Conservation (phyloP, 2,797 vertebrate genomes). For the Oophaga sylvatica region DNA sequence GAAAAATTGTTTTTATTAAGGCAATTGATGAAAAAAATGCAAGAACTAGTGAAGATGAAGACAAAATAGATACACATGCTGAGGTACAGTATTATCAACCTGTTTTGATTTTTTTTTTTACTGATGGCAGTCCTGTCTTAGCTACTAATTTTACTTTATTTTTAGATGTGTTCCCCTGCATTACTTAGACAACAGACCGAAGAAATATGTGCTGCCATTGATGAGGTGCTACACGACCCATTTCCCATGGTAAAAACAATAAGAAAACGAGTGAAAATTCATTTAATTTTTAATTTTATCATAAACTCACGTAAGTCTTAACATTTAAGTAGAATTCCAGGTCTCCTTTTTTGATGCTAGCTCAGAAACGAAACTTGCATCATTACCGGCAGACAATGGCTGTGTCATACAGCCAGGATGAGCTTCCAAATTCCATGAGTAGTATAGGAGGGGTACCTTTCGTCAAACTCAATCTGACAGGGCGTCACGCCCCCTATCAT, state of each 20-base stretch:
- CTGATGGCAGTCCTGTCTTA: background rate
- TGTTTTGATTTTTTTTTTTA: background rate
- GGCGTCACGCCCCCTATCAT: too few relatives aligned
- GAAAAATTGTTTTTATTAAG: constrained; percentile 69
- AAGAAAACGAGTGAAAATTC: background rate
- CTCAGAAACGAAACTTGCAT: too few relatives aligned
- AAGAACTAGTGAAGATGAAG: constrained; percentile 63
- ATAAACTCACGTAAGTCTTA: background rate
- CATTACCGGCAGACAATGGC: too few relatives aligned
- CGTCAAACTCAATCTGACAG: too few relatives aligned
- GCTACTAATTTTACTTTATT: constrained; percentile 62
- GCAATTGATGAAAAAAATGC: constrained; percentile 74
- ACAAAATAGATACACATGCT: constrained; percentile 74
- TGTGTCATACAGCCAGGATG: too few relatives aligned
- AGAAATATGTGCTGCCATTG: constrained; percentile 90
- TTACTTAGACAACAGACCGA: constrained; percentile 90
- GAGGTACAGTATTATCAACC: constrained; percentile 77
- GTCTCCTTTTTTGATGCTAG: too few relatives aligned
- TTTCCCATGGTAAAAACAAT: constrained; percentile 76
- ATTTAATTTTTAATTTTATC: background rate
- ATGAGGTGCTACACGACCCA: constrained; percentile 86
- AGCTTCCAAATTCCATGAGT: too few relatives aligned
- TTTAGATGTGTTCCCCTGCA: constrained; percentile 88
- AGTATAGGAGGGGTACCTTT: too few relatives aligned
- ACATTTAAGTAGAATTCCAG: background rate